These are phyloP conservation scores for Patiria miniata DNA, from an alignment of 35 echinoderm and acorn worm genomes.

Conservation along the genomic window DNA sequence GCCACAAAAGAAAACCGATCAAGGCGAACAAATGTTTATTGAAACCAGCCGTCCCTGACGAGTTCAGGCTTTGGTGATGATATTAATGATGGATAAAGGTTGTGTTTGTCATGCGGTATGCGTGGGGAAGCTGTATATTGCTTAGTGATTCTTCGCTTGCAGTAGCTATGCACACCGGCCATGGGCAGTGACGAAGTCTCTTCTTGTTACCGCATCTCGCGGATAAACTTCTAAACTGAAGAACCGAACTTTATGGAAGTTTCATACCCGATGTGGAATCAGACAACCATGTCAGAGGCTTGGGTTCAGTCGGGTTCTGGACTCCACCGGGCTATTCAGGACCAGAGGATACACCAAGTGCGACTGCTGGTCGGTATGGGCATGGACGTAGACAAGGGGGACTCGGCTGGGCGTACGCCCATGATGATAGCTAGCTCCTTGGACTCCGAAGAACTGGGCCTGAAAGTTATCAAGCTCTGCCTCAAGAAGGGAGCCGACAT, in stretches of 20 bases:
- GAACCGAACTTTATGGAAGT: too few species aligned
- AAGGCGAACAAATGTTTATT: background rate
- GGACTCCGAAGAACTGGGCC: slow-evolving; percentile 48
- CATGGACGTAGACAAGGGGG: slow-evolving; percentile 69
- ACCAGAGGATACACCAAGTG: slow-evolving; percentile 76
- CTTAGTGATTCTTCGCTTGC: background rate
- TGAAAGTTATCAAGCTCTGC: slow-evolving; percentile 62
- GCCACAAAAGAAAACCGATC: background rate
- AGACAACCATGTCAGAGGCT: background rate
- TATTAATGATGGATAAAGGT: slow-evolving; percentile 26
- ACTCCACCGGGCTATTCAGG: slow-evolving; percentile 80
- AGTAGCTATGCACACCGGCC: background rate
- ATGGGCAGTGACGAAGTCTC: background rate
- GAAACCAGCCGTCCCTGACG: background rate
- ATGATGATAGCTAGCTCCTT: slow-evolving; percentile 73
- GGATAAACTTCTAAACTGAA: background rate
- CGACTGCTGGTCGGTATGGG: slow-evolving; percentile 77
- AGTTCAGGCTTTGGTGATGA: background rate
- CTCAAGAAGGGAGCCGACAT: slow-evolving; percentile 57
- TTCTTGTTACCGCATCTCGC: background rate
- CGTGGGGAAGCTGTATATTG: background rate
- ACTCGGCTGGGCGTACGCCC: slow-evolving; percentile 73
- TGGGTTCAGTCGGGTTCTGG: slow-evolving; percentile 20
- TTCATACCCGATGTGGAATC: too few species aligned
- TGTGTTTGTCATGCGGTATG: background rate